phyloP scores from a whole-genome alignment of 2,113 vertebrate genomes.

The Elanoides forficatus region DNA sequence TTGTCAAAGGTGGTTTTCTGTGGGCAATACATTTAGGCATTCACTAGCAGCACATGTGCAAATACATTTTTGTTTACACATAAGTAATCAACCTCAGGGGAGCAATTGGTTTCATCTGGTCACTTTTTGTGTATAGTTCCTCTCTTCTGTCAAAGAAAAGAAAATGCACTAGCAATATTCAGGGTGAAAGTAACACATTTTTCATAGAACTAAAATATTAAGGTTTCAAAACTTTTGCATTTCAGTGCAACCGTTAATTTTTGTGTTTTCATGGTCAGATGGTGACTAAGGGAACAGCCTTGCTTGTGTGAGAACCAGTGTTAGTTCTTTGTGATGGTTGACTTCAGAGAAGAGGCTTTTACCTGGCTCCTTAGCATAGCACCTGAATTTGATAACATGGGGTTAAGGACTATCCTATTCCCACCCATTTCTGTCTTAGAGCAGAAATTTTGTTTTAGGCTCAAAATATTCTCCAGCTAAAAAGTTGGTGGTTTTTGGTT shows the following conservation, averaged over 20 bases:
- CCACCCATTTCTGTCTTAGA: neutral
- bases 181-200: neutral
- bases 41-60: neutral
- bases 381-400: neutral
- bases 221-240: neutral
- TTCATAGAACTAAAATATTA: no score
- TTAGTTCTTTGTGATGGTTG: neutral
- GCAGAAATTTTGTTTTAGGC: neutral
- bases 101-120: neutral
- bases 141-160: neutral
- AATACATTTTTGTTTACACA: neutral
- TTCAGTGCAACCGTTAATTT: neutral
- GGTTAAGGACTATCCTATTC: neutral
- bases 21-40: neutral
- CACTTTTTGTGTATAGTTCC: neutral
- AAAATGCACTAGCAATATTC: neutral
- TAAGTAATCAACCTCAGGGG: neutral
- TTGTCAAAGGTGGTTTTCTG: neutral
- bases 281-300: neutral
- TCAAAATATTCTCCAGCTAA: neutral
- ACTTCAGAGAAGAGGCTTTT: neutral
- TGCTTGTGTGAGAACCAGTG: neutral
- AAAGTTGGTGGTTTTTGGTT: fast-evolving
- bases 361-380: neutral
- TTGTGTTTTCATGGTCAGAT: neutral